Evolutionary conservation across 2,797 vertebrate species (phyloP).

Genomic region (Protonibea diacanthus): DNA sequence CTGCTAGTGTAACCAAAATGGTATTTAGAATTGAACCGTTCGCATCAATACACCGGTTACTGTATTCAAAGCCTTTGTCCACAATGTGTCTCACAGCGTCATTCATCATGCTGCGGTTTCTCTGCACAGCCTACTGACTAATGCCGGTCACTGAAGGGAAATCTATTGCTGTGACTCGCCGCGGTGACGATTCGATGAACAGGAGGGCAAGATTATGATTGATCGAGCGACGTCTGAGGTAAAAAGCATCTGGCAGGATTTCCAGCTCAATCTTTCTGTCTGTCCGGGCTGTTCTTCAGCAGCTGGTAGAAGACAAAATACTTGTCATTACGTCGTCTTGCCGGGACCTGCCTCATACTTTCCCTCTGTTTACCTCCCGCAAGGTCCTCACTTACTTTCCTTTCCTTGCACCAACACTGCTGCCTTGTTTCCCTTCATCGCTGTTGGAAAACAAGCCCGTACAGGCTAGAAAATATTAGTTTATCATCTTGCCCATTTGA

Average conservation of each 20-base stretch:
- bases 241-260: conserved; percentile 38
- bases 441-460: conserved; percentile 17
- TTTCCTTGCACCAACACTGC: background rate
- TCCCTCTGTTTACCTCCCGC: conserved; percentile 13
- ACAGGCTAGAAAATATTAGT: conserved; percentile 14
- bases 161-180: conserved; percentile 33
- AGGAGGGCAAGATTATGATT: conserved; percentile 43
- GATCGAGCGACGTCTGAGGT: conserved; percentile 24
- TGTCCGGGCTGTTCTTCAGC: conserved; percentile 23
- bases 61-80: conserved; percentile 19
- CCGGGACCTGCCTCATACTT: conserved; percentile 52
- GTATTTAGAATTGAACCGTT: background rate
- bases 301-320: conserved; percentile 39
- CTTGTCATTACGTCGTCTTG: conserved; percentile 42
- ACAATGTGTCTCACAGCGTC: conserved; percentile 9
- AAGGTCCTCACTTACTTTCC: background rate
- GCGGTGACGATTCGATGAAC: conserved; percentile 37
- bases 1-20: background rate
- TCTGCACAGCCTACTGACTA: conserved; percentile 34
- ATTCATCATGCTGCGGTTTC: conserved; percentile 45
- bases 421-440: background rate
- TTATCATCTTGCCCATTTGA: background rate
- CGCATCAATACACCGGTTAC: background rate
- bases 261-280: conserved; percentile 33
- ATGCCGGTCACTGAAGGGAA: conserved; percentile 32